phyloP scores from a whole-genome alignment of 1,140 invertebrate genomes.

The Leptopilina clavipes region DNA sequence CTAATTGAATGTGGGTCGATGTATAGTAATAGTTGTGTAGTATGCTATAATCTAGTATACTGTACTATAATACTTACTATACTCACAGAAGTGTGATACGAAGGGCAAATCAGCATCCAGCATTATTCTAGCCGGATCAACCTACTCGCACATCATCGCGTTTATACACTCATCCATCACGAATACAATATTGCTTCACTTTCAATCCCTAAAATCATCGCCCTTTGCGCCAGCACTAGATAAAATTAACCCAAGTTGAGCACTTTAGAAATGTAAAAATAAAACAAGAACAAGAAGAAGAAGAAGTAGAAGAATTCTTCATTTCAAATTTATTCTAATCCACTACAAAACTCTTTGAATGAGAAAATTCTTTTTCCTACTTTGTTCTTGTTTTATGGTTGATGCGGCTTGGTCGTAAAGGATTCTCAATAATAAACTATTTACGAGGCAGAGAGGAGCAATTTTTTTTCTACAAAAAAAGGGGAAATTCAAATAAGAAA shows the following conservation, averaged over 20 bases:
- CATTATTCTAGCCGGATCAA: slow-evolving; percentile 40
- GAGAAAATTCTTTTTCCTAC: background rate
- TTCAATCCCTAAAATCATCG: slow-evolving; percentile 37
- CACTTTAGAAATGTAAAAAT: background rate
- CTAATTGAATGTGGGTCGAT: slow-evolving; percentile 56
- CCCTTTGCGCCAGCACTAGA: background rate
- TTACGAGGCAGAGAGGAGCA: background rate
- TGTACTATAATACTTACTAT: too few species aligned
- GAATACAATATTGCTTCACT: slow-evolving; percentile 35
- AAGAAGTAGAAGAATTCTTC: background rate
- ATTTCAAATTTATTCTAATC: background rate
- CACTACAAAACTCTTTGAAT: background rate
- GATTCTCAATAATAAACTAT: background rate
- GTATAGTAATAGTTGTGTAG: slow-evolving; percentile 33
- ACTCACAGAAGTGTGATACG: background rate
- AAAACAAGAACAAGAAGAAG: background rate
- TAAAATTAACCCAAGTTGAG: background rate
- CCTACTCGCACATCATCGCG: slow-evolving; percentile 16
- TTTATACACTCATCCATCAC: slow-evolving; percentile 18
- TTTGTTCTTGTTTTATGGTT: background rate
- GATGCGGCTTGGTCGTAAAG: background rate
- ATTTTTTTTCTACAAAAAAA: background rate
- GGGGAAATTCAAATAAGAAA: background rate
- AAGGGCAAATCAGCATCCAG: slow-evolving; percentile 41
- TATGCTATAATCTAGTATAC: too few species aligned